phyloP scores from a whole-genome alignment of 2,888 invertebrate genomes.

The Morinoia aosen region DNA sequence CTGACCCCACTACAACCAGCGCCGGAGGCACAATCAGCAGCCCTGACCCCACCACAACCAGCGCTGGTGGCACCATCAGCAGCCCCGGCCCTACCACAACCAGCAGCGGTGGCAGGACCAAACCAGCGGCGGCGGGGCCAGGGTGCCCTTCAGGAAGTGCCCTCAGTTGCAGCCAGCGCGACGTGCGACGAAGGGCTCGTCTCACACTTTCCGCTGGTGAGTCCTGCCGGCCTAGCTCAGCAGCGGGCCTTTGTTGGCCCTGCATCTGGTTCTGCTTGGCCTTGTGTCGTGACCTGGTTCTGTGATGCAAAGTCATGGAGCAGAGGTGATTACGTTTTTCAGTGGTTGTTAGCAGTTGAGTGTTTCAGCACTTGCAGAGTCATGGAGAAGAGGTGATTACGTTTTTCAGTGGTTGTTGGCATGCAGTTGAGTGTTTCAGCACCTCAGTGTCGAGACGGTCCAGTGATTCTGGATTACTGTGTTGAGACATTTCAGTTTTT shows the following conservation, averaged over 20 bases:
- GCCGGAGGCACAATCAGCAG: background rate
- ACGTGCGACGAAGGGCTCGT: slow-evolving; percentile 20
- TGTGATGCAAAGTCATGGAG: background rate
- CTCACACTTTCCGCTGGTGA: slow-evolving; percentile 50
- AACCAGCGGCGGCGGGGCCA: slow-evolving; percentile 18
- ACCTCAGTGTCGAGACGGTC: background rate
- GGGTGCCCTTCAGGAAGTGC: slow-evolving; percentile 19
- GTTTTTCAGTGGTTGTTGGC: background rate
- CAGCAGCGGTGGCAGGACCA: background rate
- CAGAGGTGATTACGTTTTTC: background rate
- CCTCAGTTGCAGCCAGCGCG: slow-evolving; percentile 14
- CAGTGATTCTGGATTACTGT: no score
- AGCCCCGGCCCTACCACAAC: background rate
- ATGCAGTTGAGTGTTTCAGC: background rate
- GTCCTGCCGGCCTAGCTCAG: background rate
- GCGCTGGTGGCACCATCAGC: background rate
- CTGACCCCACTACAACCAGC: no score
- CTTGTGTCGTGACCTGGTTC: background rate
- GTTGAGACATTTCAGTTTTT: no score
- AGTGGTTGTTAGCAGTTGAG: background rate
- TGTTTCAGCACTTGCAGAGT: background rate
- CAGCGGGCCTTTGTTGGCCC: background rate
- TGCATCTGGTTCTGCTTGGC: background rate
- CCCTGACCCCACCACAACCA: background rate
- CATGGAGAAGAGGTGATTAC: background rate